Evolutionary conservation across 2,797 vertebrate genomes (phyloP).

Genomic region (Chloroceryle inda): DNA sequence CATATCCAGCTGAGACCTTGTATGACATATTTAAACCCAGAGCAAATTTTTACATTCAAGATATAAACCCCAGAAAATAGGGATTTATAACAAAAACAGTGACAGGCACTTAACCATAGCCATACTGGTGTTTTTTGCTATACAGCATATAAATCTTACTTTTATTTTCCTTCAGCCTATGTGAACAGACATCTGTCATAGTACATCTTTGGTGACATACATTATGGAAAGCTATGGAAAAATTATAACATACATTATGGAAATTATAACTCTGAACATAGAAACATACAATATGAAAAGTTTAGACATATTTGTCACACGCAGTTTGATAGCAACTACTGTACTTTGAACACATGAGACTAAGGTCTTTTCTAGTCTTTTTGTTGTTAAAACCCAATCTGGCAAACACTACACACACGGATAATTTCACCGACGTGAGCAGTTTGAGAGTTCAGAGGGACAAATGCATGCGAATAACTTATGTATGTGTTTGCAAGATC

Average conservation of each 20-base stretch:
- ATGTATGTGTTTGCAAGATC: not conserved
- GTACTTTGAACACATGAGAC: not conserved
- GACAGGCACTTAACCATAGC: conserved; percentile 9
- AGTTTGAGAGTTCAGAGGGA: not conserved
- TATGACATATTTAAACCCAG: conserved; percentile 13
- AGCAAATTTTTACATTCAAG: conserved; percentile 26
- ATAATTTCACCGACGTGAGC: not conserved
- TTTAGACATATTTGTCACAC: not conserved
- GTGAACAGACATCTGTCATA: conserved; percentile 4
- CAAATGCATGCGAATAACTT: not conserved
- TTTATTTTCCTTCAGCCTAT: conserved; percentile 40
- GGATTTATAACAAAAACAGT: conserved; percentile 38
- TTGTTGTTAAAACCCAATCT: not conserved
- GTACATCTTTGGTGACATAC: conserved; percentile 15
- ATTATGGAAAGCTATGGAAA: not conserved
- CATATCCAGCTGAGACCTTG: not conserved
- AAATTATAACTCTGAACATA: not conserved
- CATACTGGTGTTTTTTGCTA: not conserved
- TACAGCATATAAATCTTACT: not conserved
- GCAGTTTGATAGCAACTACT: not conserved
- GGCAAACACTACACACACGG: not conserved
- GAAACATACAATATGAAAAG: not conserved
- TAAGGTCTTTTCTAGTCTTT: not conserved
- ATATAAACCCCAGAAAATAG: conserved; percentile 48
- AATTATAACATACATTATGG: conserved; percentile 2